phyloP scores from a whole-genome alignment of 1,140 invertebrate genomes.

The Pseudomyrmex sp. region DNA sequence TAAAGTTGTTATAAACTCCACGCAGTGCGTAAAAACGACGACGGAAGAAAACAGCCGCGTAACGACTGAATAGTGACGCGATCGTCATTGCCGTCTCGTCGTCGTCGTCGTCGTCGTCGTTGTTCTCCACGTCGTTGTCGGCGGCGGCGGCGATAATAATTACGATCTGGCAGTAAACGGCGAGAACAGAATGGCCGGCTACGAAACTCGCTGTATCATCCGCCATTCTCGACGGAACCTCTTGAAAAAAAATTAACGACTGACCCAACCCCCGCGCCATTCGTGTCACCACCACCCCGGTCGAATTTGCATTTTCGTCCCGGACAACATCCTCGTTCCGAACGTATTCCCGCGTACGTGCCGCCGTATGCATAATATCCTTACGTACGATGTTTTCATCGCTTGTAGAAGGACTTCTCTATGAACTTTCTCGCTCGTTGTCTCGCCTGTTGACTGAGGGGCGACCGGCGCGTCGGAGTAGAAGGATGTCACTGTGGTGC shows the following conservation, averaged over 20 bases:
- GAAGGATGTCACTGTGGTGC: not conserved
- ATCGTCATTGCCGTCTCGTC: not conserved
- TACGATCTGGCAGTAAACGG: slow-evolving; percentile 57
- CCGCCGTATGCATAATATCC: slow-evolving; percentile 29
- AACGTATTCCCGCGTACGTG: slow-evolving; percentile 28
- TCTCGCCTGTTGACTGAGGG: not conserved
- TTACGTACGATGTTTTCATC: slow-evolving; percentile 35
- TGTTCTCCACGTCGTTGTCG: not conserved
- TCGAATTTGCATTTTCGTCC: slow-evolving; percentile 70
- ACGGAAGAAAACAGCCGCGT: not conserved
- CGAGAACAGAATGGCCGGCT: slow-evolving; percentile 45
- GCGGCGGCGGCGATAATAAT: slow-evolving; percentile 57
- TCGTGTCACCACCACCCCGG: slow-evolving; percentile 31
- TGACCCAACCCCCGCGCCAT: slow-evolving; percentile 10
- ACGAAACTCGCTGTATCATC: slow-evolving; percentile 49
- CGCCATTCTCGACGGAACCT: slow-evolving; percentile 30
- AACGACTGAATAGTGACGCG: slow-evolving; percentile 4
- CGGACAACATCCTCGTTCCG: slow-evolving; percentile 51
- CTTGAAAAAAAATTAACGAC: slow-evolving; percentile 73
- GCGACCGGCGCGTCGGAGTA: not conserved
- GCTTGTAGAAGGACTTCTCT: slow-evolving; percentile 47
- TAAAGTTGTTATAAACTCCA: slow-evolving; percentile 9
- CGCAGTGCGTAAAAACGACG: not conserved
- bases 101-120: not conserved
- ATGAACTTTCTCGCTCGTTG: slow-evolving; percentile 42